phyloP scores from a whole-genome alignment of 2,113 vertebrate species.

The Vulpes vulpes region DNA sequence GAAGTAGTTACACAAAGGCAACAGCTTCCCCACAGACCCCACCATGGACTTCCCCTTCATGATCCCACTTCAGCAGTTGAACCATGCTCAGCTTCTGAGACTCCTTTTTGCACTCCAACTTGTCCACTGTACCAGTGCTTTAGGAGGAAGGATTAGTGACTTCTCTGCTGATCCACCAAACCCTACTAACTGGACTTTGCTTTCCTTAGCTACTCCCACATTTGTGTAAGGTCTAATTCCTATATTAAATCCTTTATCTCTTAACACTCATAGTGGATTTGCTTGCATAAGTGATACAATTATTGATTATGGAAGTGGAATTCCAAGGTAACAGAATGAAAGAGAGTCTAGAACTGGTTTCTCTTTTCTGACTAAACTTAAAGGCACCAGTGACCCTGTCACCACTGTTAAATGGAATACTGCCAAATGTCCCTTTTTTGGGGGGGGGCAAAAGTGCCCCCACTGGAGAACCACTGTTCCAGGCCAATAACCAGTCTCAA shows the following conservation, averaged over 20 bases:
- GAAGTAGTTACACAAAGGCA: background rate
- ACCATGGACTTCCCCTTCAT: background rate
- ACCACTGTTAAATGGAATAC: background rate
- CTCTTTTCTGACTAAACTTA: background rate
- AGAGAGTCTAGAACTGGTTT: conserved; percentile 2
- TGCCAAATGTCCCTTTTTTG: background rate
- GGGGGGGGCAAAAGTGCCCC: background rate
- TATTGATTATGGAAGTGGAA: background rate
- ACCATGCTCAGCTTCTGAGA: too few species aligned
- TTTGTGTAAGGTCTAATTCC: background rate
- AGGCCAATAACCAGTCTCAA: background rate
- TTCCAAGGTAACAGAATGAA: background rate
- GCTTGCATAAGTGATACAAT: background rate
- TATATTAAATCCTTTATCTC: background rate
- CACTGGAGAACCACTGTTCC: background rate
- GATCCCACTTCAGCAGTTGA: background rate
- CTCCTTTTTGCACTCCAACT: background rate
- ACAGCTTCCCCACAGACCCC: background rate
- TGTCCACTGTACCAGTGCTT: background rate
- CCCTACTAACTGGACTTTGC: background rate
- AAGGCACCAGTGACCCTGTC: background rate
- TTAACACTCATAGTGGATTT: background rate
- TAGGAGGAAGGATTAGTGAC: background rate
- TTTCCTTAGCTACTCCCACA: background rate
- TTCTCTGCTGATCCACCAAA: background rate